Base-by-base conservation (phyloP, 2,797 vertebrate genomes). In the Novumbra hubbsi region DNA sequence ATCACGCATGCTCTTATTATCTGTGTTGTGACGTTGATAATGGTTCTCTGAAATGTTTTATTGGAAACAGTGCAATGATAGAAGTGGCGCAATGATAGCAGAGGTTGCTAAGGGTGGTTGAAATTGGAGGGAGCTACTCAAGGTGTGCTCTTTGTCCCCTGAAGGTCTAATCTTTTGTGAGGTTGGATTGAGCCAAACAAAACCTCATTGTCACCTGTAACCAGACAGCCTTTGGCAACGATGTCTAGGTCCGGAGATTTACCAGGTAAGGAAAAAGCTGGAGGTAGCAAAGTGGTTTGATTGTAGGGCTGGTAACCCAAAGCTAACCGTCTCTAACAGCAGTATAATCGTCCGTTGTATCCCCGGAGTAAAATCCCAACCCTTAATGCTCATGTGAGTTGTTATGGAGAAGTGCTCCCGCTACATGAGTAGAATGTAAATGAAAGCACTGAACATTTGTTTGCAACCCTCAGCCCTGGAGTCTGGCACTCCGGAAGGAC, bases 221-320 rank as follows among this genome's bases (percentile, higher is more conserved):
- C 69, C 45, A 34, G 49, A 28, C 73, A 41, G 21, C 9, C 71
- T 30, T 62, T 70, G 34, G 68, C 74, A 70, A 77, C 70, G 76
- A 93, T 93, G 92, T 89, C 91, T 14, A 87, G 89, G 12, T 71
- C 91, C 9, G 77, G 91, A 2, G 92, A 92, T 49, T 68, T 92
- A 71, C 90, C 90, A 79, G 55, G 55, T 60, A 24, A 60, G 55
- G 55, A 57, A 24, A 8, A 11, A 21, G n/a, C 24, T 45, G 41
- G 41, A 8, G 2, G 41, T 8, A 8, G 41, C 11, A 5, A 45
- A 45, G 7, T 45, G 41, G 41, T 45, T 14, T 1, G 34, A 12
- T 9, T 12, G 41, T 45, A 6, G 41, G 41, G 41, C 41, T 45
- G 7, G 41, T 14, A 45, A 45, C 8, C 41, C 41, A 14, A 45